Evolutionary conservation across 2,797 vertebrate genomes (phyloP).

Genomic region (Coendou prehensilis): DNA sequence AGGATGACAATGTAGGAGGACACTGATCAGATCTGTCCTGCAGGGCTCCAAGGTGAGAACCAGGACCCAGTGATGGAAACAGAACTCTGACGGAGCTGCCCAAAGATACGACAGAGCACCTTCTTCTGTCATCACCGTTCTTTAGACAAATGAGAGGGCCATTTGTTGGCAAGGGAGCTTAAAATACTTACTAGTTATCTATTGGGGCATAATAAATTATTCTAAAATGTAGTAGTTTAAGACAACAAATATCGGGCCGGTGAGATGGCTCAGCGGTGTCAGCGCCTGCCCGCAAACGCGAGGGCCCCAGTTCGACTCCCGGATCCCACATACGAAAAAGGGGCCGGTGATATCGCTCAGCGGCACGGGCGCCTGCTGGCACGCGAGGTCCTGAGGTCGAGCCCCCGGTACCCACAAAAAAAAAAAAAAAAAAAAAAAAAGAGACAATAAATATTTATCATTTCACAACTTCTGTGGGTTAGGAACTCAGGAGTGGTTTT

Average conservation of each 20-base stretch:
- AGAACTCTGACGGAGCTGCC: neutral
- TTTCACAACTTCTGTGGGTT: neutral
- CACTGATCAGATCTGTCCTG: neutral
- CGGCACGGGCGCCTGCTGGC: no score
- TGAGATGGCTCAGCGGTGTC: no score
- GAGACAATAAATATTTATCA: neutral
- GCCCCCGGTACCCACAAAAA: no score
- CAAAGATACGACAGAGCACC: neutral
- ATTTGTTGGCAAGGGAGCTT: neutral
- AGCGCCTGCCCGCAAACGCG: no score
- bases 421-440: no score
- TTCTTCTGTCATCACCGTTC: neutral
- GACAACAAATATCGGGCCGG: neutral
- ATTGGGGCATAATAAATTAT: neutral
- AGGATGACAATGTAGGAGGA: neutral
- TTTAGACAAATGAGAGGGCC: neutral
- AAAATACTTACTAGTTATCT: constrained; percentile 44
- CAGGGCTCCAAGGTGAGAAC: neutral
- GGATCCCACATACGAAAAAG: no score
- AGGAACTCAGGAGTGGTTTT: neutral
- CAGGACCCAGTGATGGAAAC: neutral
- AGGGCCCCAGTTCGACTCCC: no score
- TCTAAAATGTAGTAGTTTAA: neutral
- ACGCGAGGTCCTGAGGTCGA: no score
- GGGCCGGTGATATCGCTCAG: no score